Percentiles rank a stretch among this genome's conserved stretches.
These are phyloP conservation scores for Aphrophora alni DNA, from an alignment of 2,888 invertebrate species.

Conservation along the genomic window DNA sequence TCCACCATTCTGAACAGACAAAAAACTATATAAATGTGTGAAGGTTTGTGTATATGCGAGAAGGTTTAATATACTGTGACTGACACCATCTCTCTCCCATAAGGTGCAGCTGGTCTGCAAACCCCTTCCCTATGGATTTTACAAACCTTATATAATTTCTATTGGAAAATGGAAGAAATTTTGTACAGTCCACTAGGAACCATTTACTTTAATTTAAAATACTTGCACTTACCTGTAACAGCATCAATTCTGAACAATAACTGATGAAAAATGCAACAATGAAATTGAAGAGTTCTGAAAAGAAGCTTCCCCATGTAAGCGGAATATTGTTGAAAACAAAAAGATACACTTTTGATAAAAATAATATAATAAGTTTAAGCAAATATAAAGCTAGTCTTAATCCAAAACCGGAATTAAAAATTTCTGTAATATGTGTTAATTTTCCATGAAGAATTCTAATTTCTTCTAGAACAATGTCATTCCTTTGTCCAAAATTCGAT, in stretches of 20 bases:
- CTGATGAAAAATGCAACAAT: not conserved
- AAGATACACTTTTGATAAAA: not conserved
- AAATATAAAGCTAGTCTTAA: slow-evolving; percentile 11
- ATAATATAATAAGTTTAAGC: not conserved
- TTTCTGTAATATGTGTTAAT: slow-evolving; percentile 16
- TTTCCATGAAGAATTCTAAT: slow-evolving; percentile 27
- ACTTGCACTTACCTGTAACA: not conserved
- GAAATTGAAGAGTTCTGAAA: not conserved
- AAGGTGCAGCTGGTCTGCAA: no score
- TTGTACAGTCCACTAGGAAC: no score
- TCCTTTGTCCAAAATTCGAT: not conserved
- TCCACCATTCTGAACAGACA: no score
- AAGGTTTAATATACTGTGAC: no score
- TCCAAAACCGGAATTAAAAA: slow-evolving; percentile 24
- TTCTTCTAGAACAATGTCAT: slow-evolving; percentile 18
- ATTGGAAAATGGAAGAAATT: no score
- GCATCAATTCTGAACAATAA: not conserved
- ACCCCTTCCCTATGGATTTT: no score
- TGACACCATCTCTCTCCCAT: no score
- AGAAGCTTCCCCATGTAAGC: not conserved
- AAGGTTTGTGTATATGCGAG: no score
- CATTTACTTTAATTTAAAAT: no score
- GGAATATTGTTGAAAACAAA: not conserved
- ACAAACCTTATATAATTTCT: no score
- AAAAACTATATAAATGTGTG: no score